Evolutionary conservation across 2,888 invertebrate species (phyloP).

Genomic region (Apodemia mormo): DNA sequence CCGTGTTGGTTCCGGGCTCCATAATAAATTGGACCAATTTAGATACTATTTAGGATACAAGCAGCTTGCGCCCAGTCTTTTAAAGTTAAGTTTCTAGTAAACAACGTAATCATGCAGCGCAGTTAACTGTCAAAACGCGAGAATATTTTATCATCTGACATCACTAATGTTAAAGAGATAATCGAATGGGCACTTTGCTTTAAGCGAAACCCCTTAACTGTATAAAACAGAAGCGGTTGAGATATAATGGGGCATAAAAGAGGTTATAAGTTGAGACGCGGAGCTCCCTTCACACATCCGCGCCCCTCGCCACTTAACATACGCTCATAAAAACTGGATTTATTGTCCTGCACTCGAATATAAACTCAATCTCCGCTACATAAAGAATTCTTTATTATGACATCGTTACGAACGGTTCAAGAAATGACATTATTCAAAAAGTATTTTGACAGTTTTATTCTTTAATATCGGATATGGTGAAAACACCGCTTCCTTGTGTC

Average conservation of each 20-base stretch:
- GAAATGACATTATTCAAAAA: slow-evolving; percentile 62
- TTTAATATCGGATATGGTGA: slow-evolving; percentile 47
- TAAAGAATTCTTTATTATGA: slow-evolving; percentile 23
- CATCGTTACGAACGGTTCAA: slow-evolving; percentile 31
- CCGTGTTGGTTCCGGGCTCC: no score
- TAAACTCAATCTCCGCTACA: neutral
- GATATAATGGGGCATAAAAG: slow-evolving; percentile 31
- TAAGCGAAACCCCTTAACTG: neutral
- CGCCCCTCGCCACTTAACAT: slow-evolving; percentile 34
- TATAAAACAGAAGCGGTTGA: slow-evolving; percentile 30
- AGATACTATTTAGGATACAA: neutral
- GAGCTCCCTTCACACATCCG: slow-evolving; percentile 27
- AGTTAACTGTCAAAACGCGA: no score
- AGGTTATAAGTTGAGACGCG: slow-evolving; percentile 31
- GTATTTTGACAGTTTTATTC: slow-evolving; percentile 72
- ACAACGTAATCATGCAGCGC: no score
- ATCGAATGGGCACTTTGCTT: no score
- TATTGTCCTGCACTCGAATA: slow-evolving; percentile 15
- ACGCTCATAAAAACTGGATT: slow-evolving; percentile 35
- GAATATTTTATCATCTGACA: no score
- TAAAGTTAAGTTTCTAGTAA: no score
- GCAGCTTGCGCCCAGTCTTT: neutral
- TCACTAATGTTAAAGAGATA: no score
- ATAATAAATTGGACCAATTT: neutral
- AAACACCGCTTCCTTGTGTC: slow-evolving; percentile 31